Conservation (phyloP, 2,888 invertebrate species). For the Bedellia somnulentella region DNA sequence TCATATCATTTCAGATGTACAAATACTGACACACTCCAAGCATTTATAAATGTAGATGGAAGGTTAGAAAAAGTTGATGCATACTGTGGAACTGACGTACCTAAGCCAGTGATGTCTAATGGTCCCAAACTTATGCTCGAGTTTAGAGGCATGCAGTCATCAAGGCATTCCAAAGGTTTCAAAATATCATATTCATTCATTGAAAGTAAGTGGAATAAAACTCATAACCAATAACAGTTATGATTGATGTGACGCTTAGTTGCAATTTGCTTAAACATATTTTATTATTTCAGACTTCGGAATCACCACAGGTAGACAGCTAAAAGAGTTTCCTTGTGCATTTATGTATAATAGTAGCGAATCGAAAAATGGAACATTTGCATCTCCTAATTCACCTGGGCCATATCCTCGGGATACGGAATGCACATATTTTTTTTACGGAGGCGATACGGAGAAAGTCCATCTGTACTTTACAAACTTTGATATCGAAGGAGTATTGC, state of each 20-base stretch:
- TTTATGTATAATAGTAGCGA: slow-evolving; percentile 87
- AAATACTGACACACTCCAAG: slow-evolving; percentile 76
- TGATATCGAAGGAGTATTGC: slow-evolving; percentile 91
- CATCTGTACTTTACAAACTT: slow-evolving; percentile 87
- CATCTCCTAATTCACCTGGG: slow-evolving; percentile 89
- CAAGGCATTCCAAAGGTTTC: slow-evolving; percentile 81
- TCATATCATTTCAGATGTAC: slow-evolving; percentile 72
- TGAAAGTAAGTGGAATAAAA: slow-evolving; percentile 86
- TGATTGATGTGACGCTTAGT: too few relatives aligned
- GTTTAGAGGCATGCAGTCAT: slow-evolving; percentile 79
- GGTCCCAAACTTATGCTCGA: slow-evolving; percentile 84
- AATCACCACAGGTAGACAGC: slow-evolving; percentile 78
- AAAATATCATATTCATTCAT: slow-evolving; percentile 86
- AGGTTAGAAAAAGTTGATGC: slow-evolving; percentile 84
- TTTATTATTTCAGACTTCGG: slow-evolving; percentile 79
- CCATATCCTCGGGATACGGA: slow-evolving; percentile 87
- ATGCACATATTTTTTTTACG: slow-evolving; percentile 90
- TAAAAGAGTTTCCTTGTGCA: slow-evolving; percentile 77
- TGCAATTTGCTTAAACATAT: too few relatives aligned
- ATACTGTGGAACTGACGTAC: slow-evolving; percentile 81
- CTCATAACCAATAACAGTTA: too few relatives aligned
- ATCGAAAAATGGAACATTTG: slow-evolving; percentile 77
- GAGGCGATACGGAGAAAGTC: slow-evolving; percentile 74
- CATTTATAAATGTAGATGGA: slow-evolving; percentile 80
- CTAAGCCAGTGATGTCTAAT: slow-evolving; percentile 91